phyloP scores from a whole-genome alignment of 2,113 vertebrate genomes.

The Ciconia stormi region DNA sequence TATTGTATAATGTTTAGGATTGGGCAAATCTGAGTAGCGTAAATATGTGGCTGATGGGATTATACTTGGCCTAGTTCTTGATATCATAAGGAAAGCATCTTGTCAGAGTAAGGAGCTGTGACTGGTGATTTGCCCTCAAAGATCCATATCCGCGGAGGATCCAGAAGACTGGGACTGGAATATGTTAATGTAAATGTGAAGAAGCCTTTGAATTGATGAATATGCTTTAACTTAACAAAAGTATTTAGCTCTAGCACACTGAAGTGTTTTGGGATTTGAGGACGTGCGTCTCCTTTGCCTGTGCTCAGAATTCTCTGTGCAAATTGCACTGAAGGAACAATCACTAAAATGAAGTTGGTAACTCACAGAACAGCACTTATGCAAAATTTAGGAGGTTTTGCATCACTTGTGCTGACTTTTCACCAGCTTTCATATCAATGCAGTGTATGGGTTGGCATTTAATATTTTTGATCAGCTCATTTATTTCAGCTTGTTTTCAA shows the following conservation, averaged over 20 bases:
- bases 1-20: background rate
- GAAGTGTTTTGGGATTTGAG: background rate
- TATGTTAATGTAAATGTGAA: background rate
- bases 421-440: background rate
- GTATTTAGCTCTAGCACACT: background rate
- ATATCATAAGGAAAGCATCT: background rate
- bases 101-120: background rate
- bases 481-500: background rate
- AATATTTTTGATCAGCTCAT: background rate
- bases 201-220: background rate
- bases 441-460: background rate
- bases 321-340: background rate
- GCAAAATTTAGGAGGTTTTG: background rate
- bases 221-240: background rate
- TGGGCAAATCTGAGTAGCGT: background rate
- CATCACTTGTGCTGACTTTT: background rate
- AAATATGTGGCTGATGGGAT: background rate
- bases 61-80: background rate
- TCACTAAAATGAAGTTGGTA: background rate
- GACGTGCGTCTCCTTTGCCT: background rate
- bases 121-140: background rate
- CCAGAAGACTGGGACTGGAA: background rate
- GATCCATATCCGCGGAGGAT: background rate
- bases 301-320: background rate
- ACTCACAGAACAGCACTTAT: background rate